Percentiles rank a stretch among this genome's conserved stretches.
Conservation (phyloP, 2,888 invertebrate genomes). For the Chouioia cunea region DNA sequence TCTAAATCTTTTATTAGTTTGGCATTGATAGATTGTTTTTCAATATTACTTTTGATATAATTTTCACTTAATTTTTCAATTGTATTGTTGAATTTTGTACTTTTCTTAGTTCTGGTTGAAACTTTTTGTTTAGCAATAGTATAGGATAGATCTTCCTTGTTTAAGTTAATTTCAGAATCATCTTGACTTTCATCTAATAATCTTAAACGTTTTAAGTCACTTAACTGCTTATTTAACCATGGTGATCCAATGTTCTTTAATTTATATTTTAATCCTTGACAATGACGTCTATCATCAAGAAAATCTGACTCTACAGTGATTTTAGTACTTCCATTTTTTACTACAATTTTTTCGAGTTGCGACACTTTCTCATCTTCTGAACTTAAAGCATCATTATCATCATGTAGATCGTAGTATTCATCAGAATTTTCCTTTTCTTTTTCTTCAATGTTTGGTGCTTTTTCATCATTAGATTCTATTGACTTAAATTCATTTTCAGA, state of each 20-base stretch:
- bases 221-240: neutral
- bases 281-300: neutral
- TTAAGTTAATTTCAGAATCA: slow-evolving; percentile 6
- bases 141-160: neutral
- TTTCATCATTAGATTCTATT: neutral
- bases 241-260: slow-evolving; percentile 20
- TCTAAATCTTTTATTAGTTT: too few relatives aligned
- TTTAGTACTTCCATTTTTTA: too few relatives aligned
- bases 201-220: slow-evolving; percentile 17
- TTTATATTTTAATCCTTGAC: slow-evolving; percentile 4
- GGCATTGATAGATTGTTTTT: too few relatives aligned
- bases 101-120: slow-evolving; percentile 1
- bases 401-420: slow-evolving; percentile 1
- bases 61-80: too few relatives aligned
- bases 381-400: neutral
- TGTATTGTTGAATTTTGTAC: too few relatives aligned
- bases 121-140: neutral
- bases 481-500: neutral
- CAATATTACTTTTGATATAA: too few relatives aligned
- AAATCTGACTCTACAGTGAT: too few relatives aligned
- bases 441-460: neutral
- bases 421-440: neutral
- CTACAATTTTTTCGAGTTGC: too few relatives aligned
- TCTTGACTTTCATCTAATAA: neutral
- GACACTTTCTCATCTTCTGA: neutral